Evolutionary conservation across 2,113 vertebrate genomes (phyloP).

Genomic region (Solenodon paradoxus): DNA sequence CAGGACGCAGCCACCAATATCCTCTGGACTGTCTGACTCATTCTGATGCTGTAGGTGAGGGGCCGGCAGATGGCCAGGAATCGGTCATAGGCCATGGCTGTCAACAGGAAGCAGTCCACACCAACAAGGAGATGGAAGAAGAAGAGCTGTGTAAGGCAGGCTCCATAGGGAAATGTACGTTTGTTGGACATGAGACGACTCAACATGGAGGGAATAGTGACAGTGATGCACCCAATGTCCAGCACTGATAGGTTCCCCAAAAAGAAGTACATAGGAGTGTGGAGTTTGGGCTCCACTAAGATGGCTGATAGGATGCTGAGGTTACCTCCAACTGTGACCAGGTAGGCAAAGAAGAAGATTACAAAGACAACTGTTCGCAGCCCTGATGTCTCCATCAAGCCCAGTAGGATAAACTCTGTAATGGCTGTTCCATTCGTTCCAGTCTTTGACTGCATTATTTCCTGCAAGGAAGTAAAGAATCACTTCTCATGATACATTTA

Average conservation of each 20-base stretch:
- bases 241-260: slow-evolving; percentile 82
- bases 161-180: slow-evolving; percentile 61
- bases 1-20: slow-evolving; percentile 72
- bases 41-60: slow-evolving; percentile 75
- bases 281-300: slow-evolving; percentile 76
- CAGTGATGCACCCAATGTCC: slow-evolving; percentile 78
- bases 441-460: slow-evolving; percentile 23
- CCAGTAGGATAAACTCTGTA: slow-evolving; percentile 66
- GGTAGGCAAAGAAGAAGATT: slow-evolving; percentile 62
- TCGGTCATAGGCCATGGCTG: slow-evolving; percentile 83
- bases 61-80: slow-evolving; percentile 82
- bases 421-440: slow-evolving; percentile 46
- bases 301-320: too few species aligned
- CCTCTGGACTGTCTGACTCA: slow-evolving; percentile 66
- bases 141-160: slow-evolving; percentile 82
- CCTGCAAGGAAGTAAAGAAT: neutral
- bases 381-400: slow-evolving; percentile 53
- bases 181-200: slow-evolving; percentile 61
- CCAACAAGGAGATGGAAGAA: slow-evolving; percentile 68
- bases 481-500: neutral
- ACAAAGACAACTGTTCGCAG: slow-evolving; percentile 69
- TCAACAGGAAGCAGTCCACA: slow-evolving; percentile 75
- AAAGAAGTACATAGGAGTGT: slow-evolving; percentile 81
- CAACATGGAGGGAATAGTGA: slow-evolving; percentile 78
- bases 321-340: too few species aligned